Evolutionary conservation across 2,888 invertebrate species (phyloP).

Genomic region (Meandrusa payeni): DNA sequence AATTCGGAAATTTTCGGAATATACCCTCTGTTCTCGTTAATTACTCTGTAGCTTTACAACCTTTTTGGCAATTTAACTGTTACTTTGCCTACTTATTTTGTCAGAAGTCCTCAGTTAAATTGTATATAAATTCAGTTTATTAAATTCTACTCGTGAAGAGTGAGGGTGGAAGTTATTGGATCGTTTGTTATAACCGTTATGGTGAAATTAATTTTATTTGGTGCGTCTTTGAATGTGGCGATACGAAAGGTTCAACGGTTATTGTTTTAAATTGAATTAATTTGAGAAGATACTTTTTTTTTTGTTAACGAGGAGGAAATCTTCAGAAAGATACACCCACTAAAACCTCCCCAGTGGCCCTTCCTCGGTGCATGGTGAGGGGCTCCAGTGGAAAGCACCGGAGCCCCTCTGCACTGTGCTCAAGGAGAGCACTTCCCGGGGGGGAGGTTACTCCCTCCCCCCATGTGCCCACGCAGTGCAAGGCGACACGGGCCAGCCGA

Average conservation of each 20-base stretch:
- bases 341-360: no score
- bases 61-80: constrained; percentile 10
- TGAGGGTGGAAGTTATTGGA: not conserved
- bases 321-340: no score
- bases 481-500: no score
- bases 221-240: no score
- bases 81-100: constrained; percentile 4
- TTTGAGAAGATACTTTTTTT: no score
- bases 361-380: no score
- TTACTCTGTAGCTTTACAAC: constrained; percentile 15
- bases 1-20: not conserved
- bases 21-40: constrained; percentile 12
- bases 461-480: no score
- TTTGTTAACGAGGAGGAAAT: no score
- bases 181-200: not conserved
- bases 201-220: constrained; percentile 4
- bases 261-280: constrained; percentile 2
- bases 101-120: constrained; percentile 4
- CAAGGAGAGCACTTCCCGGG: no score
- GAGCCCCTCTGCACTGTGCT: no score
- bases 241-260: not conserved
- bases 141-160: constrained; percentile 3
- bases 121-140: constrained; percentile 10
- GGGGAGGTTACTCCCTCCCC: no score
- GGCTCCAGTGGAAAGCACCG: no score